Evolutionary conservation across 1,140 invertebrate genomes (phyloP).

Genomic region (Drosophila bipectinata): DNA sequence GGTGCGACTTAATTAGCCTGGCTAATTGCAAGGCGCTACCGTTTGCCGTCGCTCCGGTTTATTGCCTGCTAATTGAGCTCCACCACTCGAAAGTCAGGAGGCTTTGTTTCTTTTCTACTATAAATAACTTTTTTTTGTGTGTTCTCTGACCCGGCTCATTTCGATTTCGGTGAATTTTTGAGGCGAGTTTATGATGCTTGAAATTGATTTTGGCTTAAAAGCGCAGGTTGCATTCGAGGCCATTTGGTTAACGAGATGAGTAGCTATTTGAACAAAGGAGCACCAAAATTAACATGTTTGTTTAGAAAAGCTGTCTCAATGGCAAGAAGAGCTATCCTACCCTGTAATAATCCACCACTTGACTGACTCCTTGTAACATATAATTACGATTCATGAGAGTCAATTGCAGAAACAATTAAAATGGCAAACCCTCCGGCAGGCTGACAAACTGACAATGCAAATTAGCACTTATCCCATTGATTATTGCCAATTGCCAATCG

Average conservation of each 20-base stretch:
- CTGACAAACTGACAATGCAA: conserved; percentile 66
- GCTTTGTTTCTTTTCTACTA: conserved; percentile 30
- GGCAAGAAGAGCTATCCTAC: background rate
- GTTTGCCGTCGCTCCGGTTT: conserved; percentile 41
- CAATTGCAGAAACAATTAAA: conserved; percentile 43
- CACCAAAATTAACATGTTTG: background rate
- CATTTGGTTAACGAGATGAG: background rate
- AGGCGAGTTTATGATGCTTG: conserved; percentile 37
- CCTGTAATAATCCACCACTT: conserved; percentile 39
- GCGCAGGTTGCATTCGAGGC: conserved; percentile 18
- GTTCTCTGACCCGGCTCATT: background rate
- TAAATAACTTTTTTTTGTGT: conserved; percentile 3
- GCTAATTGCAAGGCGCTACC: conserved; percentile 73
- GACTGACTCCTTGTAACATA: conserved; percentile 37
- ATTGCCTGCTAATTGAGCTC: conserved; percentile 50
- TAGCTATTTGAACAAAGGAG: background rate
- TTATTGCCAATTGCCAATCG: conserved; percentile 76
- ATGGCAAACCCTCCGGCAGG: conserved; percentile 33
- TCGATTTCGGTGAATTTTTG: conserved; percentile 17
- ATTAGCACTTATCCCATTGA: conserved; percentile 75
- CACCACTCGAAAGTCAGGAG: conserved; percentile 7
- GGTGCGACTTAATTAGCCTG: conserved; percentile 69
- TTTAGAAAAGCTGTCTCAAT: background rate
- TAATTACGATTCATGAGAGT: conserved; percentile 45
- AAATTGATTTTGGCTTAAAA: conserved; percentile 30